Percentiles rank a stretch among this genome's conserved stretches.
These are phyloP conservation scores for Ictidomys tridecemlineatus DNA, from an alignment of 2,113 vertebrate species.

Conservation along the genomic window DNA sequence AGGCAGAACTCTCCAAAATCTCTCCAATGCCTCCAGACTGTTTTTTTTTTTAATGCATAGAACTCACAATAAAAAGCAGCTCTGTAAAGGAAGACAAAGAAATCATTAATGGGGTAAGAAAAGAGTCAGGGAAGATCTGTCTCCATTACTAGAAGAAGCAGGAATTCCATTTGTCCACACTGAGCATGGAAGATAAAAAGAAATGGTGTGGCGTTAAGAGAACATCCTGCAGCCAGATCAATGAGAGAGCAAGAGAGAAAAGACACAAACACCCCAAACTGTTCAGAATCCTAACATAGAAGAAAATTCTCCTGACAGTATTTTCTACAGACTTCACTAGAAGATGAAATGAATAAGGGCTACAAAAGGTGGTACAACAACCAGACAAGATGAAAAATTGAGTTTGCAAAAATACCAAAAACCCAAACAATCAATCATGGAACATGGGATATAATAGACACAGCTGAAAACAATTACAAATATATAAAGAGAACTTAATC, in stretches of 20 bases:
- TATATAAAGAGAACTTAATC: neutral
- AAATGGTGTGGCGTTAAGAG: neutral
- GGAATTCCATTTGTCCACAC: neutral
- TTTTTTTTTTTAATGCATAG: neutral
- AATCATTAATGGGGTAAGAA: neutral
- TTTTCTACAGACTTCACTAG: neutral
- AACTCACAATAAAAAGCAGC: neutral
- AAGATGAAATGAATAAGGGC: constrained; percentile 32
- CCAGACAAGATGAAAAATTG: neutral
- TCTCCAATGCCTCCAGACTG: neutral
- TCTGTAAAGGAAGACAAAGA: neutral
- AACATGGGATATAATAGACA: neutral
- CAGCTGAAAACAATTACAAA: constrained; percentile 49
- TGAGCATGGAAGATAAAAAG: neutral
- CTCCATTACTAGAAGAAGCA: neutral
- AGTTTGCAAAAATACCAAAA: neutral
- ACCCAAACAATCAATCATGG: neutral
- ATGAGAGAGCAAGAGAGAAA: neutral
- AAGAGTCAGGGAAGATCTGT: neutral
- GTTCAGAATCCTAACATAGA: neutral
- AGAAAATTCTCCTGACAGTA: neutral
- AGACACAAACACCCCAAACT: neutral
- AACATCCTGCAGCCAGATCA: neutral
- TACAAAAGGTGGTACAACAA: constrained; percentile 15
- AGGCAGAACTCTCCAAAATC: neutral